Evolutionary conservation across 1,140 invertebrate genomes (phyloP).

Genomic region (Lutraria rhynchaena): DNA sequence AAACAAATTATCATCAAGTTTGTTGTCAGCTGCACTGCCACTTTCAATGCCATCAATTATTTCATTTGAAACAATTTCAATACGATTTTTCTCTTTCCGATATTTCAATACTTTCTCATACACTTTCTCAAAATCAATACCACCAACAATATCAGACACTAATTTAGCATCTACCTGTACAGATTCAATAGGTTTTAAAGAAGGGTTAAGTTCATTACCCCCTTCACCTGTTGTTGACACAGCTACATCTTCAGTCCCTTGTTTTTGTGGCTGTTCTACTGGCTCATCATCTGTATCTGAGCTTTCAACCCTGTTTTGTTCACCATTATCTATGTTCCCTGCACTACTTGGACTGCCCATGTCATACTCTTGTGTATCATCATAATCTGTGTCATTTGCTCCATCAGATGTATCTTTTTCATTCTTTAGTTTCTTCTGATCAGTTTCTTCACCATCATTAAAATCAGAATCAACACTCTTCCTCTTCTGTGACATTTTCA

Average conservation of each 20-base stretch:
- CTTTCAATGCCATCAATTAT: slow-evolving; percentile 56
- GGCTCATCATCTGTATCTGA: not conserved
- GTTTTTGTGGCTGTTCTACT: not conserved
- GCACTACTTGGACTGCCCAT: not conserved
- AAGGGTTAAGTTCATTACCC: not conserved
- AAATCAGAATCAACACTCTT: not conserved
- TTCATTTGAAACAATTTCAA: slow-evolving; percentile 72
- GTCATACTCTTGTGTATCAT: slow-evolving; percentile 5
- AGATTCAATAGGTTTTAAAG: slow-evolving; percentile 65
- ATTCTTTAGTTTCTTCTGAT: not conserved
- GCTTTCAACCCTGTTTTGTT: not conserved
- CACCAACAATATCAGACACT: slow-evolving; percentile 65
- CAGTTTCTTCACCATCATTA: slow-evolving; percentile 8
- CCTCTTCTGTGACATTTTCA: not conserved
- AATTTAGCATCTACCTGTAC: slow-evolving; percentile 70
- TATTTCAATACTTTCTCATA: slow-evolving; percentile 68
- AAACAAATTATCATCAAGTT: slow-evolving; percentile 66
- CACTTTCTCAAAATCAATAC: slow-evolving; percentile 61
- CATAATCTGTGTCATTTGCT: not conserved
- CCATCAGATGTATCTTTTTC: slow-evolving; percentile 1
- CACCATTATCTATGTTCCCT: not conserved
- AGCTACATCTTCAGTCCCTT: not conserved
- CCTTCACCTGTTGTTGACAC: not conserved
- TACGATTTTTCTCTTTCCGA: slow-evolving; percentile 66
- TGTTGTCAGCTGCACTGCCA: slow-evolving; percentile 1